phyloP scores from a whole-genome alignment of 2,888 invertebrate species.

The Tetragnatha montana region DNA sequence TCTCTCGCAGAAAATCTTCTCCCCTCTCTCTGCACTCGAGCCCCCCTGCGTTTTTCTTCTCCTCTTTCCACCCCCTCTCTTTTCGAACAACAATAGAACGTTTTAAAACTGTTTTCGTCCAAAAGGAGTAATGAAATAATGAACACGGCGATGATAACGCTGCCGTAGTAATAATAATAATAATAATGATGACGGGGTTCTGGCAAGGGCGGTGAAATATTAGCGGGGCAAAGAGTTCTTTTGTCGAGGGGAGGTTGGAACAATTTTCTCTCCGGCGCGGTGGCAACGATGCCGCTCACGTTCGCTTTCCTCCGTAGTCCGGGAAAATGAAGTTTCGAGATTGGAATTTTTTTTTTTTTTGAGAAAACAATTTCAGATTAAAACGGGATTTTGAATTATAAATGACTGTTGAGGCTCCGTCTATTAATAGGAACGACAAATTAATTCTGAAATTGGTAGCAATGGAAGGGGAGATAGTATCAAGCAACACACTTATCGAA shows the following conservation, averaged over 20 bases:
- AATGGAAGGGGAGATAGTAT: too few relatives aligned
- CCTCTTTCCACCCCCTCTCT: slow-evolving; percentile 8
- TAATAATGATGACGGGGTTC: slow-evolving; percentile 46
- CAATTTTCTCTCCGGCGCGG: slow-evolving; percentile 30
- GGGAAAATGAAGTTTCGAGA: background rate
- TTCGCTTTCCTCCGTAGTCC: background rate
- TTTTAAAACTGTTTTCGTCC: slow-evolving; percentile 58
- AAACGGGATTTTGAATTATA: background rate
- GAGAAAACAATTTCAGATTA: too few relatives aligned
- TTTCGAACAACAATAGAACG: slow-evolving; percentile 41
- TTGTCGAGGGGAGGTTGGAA: slow-evolving; percentile 10
- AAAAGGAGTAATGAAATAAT: slow-evolving; percentile 68
- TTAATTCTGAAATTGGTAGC: too few relatives aligned
- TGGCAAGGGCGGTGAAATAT: slow-evolving; percentile 65
- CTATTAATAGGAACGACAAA: too few relatives aligned
- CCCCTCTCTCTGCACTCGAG: background rate
- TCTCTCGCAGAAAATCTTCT: background rate
- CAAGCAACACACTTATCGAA: too few relatives aligned
- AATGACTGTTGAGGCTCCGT: background rate
- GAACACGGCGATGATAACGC: slow-evolving; percentile 49
- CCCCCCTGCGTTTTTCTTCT: background rate
- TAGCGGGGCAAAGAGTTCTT: slow-evolving; percentile 13
- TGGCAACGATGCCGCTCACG: background rate
- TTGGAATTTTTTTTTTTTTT: too few relatives aligned
- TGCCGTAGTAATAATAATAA: slow-evolving; percentile 3